A percentile compares a stretch with the other conserved stretches of the same genome.
Conservation (phyloP, 2,113 vertebrate species). For the Tetrao urogallus region DNA sequence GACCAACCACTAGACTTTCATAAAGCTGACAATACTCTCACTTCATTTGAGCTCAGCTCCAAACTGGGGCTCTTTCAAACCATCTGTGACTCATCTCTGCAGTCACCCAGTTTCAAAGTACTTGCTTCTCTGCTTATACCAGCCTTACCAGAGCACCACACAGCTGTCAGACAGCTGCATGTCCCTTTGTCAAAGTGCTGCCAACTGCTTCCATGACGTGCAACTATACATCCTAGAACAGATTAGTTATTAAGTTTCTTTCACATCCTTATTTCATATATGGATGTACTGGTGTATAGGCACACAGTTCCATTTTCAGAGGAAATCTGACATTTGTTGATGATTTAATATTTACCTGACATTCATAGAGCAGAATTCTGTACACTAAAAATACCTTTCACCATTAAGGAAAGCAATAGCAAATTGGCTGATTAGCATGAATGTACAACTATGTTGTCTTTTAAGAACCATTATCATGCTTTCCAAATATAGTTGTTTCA, state of each 20-base stretch:
- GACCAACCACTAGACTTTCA: neutral
- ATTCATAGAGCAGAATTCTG: constrained; percentile 33
- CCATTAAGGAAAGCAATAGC: constrained; percentile 57
- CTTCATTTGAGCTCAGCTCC: neutral
- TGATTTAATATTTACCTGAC: constrained; percentile 30
- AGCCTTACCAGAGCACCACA: constrained; percentile 17
- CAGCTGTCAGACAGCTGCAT: neutral
- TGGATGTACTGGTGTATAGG: neutral
- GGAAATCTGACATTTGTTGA: constrained; percentile 21
- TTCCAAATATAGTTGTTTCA: constrained; percentile 63
- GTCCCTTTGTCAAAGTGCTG: constrained; percentile 16
- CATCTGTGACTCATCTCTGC: constrained; percentile 7
- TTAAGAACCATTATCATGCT: constrained; percentile 52
- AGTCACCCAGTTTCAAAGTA: constrained; percentile 31
- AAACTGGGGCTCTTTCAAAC: neutral
- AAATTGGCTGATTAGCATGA: constrained; percentile 72
- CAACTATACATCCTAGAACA: constrained; percentile 6
- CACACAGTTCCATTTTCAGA: neutral
- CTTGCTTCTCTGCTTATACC: neutral
- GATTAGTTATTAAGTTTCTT: constrained; percentile 49
- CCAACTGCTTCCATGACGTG: constrained; percentile 5
- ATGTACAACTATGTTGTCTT: constrained; percentile 41
- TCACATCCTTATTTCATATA: neutral
- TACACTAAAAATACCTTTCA: constrained; percentile 46
- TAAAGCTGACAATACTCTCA: neutral